Conservation (phyloP, 2,113 vertebrate species). For the Brachypodius melanocephalos region DNA sequence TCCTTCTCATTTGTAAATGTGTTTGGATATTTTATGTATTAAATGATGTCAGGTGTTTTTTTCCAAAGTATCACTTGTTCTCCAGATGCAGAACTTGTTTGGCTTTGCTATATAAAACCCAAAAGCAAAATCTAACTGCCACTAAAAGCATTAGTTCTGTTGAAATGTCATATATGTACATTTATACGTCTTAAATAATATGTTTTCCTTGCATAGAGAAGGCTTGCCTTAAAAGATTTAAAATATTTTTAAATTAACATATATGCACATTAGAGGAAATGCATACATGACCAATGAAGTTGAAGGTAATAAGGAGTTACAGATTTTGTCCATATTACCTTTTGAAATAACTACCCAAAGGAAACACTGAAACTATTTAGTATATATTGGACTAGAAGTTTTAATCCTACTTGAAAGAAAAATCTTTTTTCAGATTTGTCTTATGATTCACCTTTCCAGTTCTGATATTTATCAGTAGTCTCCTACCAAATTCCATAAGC, state of each 20-base stretch:
- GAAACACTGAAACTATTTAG: background rate
- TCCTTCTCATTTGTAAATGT: background rate
- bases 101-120: background rate
- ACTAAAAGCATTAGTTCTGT: background rate
- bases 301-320: background rate
- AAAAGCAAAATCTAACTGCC: background rate
- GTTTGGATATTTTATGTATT: background rate
- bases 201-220: background rate
- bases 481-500: background rate
- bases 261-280: background rate
- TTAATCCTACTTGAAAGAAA: background rate
- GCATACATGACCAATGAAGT: background rate
- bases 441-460: background rate
- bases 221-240: background rate
- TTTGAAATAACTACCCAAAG: background rate
- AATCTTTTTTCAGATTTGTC: fast-evolving
- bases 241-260: background rate
- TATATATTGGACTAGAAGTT: background rate
- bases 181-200: background rate
- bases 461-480: background rate
- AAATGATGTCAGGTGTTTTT: background rate
- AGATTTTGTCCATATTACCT: background rate
- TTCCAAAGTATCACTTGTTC: background rate
- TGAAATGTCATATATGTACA: background rate
- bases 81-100: background rate